A percentile compares a stretch with the other conserved stretches of the same genome.
phyloP scores from a whole-genome alignment of 2,113 vertebrate species.

The Rafetus swinhoei region DNA sequence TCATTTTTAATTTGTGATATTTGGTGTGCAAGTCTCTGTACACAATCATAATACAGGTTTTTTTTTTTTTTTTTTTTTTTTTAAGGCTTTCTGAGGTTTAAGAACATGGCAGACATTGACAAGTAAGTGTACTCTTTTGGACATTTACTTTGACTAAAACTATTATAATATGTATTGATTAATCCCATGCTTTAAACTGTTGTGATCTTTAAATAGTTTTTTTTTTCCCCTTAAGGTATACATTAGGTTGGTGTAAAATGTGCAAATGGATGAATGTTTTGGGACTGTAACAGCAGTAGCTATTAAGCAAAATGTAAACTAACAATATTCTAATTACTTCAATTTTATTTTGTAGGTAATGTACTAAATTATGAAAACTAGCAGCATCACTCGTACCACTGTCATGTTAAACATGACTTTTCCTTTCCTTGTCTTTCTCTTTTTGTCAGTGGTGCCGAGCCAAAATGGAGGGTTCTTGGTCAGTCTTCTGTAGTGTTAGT shows the following conservation, averaged over 20 bases:
- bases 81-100: constrained; percentile 69
- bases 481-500: not conserved
- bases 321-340: not conserved
- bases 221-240: not conserved
- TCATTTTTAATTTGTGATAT: not conserved
- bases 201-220: not conserved
- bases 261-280: not conserved
- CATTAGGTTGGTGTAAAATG: not conserved
- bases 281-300: not conserved
- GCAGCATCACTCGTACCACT: not conserved
- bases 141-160: not conserved
- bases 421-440: not conserved
- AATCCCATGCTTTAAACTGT: not conserved
- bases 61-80: not conserved
- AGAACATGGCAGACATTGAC: constrained; percentile 95
- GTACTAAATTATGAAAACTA: not conserved
- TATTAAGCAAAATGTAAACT: not conserved
- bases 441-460: not conserved
- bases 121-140: constrained; percentile 88
- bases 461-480: not conserved
- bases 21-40: not conserved
- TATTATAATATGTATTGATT: not conserved
- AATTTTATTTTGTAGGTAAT: not conserved
- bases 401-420: not conserved
- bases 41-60: not conserved